phyloP scores from a whole-genome alignment of 2,888 invertebrate species.

The Nebria salina region DNA sequence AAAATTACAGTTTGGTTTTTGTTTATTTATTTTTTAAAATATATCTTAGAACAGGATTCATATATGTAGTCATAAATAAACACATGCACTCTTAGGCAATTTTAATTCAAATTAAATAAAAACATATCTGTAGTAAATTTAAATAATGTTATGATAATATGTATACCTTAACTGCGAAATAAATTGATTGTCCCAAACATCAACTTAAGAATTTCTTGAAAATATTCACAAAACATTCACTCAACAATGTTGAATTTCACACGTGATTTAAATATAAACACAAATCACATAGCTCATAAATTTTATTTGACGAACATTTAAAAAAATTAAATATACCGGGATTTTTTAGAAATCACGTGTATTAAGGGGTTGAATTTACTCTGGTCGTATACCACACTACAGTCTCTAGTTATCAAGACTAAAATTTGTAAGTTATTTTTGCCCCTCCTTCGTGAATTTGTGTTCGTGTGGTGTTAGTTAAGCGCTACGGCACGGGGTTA shows the following conservation, averaged over 20 bases:
- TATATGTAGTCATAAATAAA: no score
- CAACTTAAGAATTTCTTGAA: background rate
- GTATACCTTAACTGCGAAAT: background rate
- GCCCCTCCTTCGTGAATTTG: conserved; percentile 52
- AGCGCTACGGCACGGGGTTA: conserved; percentile 14
- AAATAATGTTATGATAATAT: background rate
- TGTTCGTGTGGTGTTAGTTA: background rate
- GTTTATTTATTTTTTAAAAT: no score
- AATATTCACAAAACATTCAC: background rate
- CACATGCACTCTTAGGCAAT: no score
- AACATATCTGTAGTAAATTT: no score
- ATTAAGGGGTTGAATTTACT: conserved; percentile 21
- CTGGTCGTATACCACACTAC: conserved; percentile 25
- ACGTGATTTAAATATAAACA: background rate
- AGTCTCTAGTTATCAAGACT: conserved; percentile 51
- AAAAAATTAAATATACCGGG: conserved; percentile 7
- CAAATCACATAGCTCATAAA: background rate
- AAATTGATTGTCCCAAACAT: background rate
- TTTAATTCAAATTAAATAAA: no score
- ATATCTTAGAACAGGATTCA: no score
- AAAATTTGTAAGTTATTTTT: conserved; percentile 52
- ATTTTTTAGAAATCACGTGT: conserved; percentile 41
- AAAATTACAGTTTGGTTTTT: no score
- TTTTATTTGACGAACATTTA: background rate
- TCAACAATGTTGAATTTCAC: background rate